A percentile compares a stretch with the other conserved stretches of the same genome.
These are phyloP conservation scores for Hydractinia echinata DNA, from an alignment of 30 jellyfish, hydroid and myxozoan genomes.

Conservation along the genomic window DNA sequence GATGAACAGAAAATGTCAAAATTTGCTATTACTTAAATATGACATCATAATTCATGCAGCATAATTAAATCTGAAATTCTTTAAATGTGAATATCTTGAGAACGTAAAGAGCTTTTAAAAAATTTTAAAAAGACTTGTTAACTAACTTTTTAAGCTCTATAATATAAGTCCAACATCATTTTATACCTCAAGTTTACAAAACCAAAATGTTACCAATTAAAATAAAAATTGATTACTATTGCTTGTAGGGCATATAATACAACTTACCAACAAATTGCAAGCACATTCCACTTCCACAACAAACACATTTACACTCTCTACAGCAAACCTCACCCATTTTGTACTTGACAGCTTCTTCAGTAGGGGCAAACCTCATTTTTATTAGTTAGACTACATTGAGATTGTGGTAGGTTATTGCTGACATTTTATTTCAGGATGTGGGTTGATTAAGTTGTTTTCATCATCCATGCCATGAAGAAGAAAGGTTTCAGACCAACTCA, in stretches of 20 bases:
- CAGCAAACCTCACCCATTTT: conserved; percentile 75
- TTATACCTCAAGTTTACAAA: no score
- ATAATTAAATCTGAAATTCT: no score
- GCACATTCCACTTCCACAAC: conserved; percentile 87
- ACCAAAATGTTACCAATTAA: no score
- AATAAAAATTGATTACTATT: no score
- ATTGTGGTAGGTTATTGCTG: conserved; percentile 63
- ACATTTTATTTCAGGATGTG: conserved; percentile 44
- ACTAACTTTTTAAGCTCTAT: no score
- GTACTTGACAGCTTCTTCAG: conserved; percentile 80
- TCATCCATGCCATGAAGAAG: conserved; percentile 62
- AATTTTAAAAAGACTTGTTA: no score
- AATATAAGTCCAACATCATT: no score
- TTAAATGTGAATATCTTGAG: no score
- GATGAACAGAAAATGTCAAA: no score
- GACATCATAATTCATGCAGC: no score
- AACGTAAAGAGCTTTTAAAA: no score
- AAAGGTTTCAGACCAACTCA: conserved; percentile 74
- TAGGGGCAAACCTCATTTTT: conserved; percentile 51
- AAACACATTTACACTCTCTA: conserved; percentile 61
- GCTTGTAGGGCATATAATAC: not conserved
- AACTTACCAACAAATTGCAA: conserved; percentile 60
- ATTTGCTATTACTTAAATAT: no score
- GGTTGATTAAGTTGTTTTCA: conserved; percentile 57
- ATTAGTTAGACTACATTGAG: conserved; percentile 34